Base-by-base conservation (phyloP, 2,797 vertebrate genomes). In the Borostomias antarcticus region DNA sequence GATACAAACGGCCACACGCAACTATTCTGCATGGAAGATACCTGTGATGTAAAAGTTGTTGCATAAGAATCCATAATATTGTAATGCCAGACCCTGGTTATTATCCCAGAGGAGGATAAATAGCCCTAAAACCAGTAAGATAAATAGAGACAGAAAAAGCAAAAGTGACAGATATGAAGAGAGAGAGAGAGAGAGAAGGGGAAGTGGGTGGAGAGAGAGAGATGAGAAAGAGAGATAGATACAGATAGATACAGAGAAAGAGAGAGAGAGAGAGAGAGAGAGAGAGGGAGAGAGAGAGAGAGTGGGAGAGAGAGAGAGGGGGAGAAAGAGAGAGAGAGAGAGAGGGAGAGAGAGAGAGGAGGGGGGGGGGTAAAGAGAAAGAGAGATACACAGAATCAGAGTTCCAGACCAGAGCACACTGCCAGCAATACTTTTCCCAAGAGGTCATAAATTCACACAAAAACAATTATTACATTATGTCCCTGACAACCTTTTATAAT, bases 391-490 rank as follows among this genome's bases (percentile, higher is more conserved):
- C n/a, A n/a, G n/a, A n/a, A n/a, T n/a, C n/a, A n/a, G n/a, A n/a
- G n/a, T n/a, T n/a, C n/a, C n/a, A n/a, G n/a, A n/a, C 2, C 23
- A 50, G 1, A 6, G 43, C 60, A 32, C 1, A n/a, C 57, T 40
- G 40, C 28, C 35, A 54, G 45, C 19, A 45, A 25, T 19, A 58
- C 23, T 47, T 53, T 48, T 48, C 68, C 56, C 43, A 13, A 28
- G 56, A 45, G 73, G 62, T 26, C 19, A 37, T 26, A 50, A 32
- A 56, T 66, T 50, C 59, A 57, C 54, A 45, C 35, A 51, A 52
- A 58, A 58, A 33, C 17, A 59, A 68, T 45, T 47, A 68, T 33
- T 11, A 69, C 26, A 58, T 54, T 10, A 62, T 62, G 61, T 68
- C 60, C 28, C 32, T 28, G 61, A 61, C 48, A 61, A 54, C 28